phyloP scores from a whole-genome alignment of 2,888 invertebrate genomes.

The Eremobia ochroleuca region DNA sequence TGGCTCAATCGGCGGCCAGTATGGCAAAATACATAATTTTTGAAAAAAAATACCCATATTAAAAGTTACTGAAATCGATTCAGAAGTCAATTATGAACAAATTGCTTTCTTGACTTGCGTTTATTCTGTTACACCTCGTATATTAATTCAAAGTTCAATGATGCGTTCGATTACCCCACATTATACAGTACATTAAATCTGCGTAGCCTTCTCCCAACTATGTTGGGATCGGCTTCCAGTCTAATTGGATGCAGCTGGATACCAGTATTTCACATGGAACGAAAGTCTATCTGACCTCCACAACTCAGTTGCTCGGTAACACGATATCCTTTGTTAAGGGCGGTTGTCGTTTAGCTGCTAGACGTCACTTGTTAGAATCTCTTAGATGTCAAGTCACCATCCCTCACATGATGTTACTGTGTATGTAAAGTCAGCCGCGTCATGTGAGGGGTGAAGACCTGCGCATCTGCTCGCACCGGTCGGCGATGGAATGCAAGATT shows the following conservation, averaged over 20 bases:
- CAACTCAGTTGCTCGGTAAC: neutral
- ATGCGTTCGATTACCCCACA: no score
- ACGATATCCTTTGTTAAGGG: neutral
- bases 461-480: neutral
- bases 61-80: no score
- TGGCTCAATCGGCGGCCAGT: no score
- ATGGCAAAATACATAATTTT: no score
- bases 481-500: neutral
- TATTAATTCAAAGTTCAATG: no score
- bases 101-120: no score
- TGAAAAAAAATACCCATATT: no score
- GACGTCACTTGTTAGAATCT: neutral
- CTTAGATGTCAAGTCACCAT: neutral
- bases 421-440: constrained; percentile 29
- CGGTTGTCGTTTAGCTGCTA: neutral
- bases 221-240: neutral
- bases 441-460: constrained; percentile 11
- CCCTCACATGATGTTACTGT: constrained; percentile 26
- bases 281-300: neutral
- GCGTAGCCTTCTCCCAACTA: neutral
- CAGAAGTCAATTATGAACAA: no score
- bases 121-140: no score
- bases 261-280: neutral
- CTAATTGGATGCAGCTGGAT: neutral
- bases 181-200: no score